These are phyloP conservation scores for Falco novaeseelandiae DNA, from an alignment of 2,797 vertebrate genomes.

Conservation along the genomic window DNA sequence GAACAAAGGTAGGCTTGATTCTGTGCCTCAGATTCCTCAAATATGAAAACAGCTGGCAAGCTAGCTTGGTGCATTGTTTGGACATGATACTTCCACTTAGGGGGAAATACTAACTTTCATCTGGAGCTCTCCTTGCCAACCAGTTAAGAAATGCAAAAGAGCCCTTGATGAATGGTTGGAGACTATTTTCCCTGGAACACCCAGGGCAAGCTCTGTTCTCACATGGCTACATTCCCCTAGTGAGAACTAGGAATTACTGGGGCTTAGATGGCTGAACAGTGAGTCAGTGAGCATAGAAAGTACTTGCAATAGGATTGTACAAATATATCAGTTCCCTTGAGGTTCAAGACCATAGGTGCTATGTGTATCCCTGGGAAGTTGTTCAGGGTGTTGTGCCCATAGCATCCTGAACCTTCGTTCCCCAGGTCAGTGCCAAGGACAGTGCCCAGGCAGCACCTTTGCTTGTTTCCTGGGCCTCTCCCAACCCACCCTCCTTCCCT, in stretches of 20 bases:
- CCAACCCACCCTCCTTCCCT: not conserved
- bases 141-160: not conserved
- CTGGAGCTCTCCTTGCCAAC: not conserved
- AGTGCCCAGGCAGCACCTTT: not conserved
- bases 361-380: not conserved
- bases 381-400: not conserved
- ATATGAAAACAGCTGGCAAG: not conserved
- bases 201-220: not conserved
- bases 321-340: not conserved
- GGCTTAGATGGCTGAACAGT: not conserved
- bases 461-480: not conserved
- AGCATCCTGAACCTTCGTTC: not conserved
- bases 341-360: not conserved
- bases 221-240: not conserved
- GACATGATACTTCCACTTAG: not conserved
- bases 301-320: not conserved
- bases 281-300: not conserved
- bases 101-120: not conserved
- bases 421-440: not conserved
- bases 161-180: not conserved
- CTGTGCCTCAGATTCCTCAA: not conserved
- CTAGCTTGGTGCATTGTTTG: not conserved
- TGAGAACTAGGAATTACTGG: not conserved
- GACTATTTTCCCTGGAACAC: not conserved
- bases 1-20: constrained; percentile 13